Base-by-base conservation (phyloP, 1,140 invertebrate species). In the Holcopasites calliopsidis region DNA sequence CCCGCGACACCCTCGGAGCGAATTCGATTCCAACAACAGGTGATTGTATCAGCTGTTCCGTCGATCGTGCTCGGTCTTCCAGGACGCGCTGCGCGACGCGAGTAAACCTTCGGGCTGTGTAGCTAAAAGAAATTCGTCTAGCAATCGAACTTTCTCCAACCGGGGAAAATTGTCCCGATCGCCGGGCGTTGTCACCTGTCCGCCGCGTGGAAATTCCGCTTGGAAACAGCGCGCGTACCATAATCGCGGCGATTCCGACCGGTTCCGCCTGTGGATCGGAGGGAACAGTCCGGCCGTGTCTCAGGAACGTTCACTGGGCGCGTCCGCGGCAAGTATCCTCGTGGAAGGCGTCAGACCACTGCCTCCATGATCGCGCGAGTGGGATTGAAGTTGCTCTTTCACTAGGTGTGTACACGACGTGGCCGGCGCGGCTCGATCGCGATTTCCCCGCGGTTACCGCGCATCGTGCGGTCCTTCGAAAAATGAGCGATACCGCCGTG, bases 181-280 rank as follows among this genome's bases (percentile, higher is more conserved):
- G 42, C 28, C 52, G 60, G 72, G 58, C 57, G 64, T 76, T 66
- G 73, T 66, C 65, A 69, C 47, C 72, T 66, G 58, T 40, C 28
- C 28, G 23, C 65, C 42, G 28, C 33, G 33, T 23, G 49, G 7
- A 57, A 55, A 42, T n/a, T 5, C 57, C 71, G 52, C 44, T 47
- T 61, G 50, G 52, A 65, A 73, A 73, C 71, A 73, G 50, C 47
- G 21, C 42, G 75, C 62, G 6, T 55, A 55, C 73, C 72, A 65
- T 71, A 76, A 44, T 42, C 26, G 16, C 33, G 52, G 23, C 21
- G 68, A 47, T 61, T 62, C 28, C 18, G 18, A 33, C 28, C 21
- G 35, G 50, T 13, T 66, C 38, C 26, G 40, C 21, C 21, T 35
- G 35, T 64, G 50, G 21, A 26, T 66, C 38, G 38, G 2, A 1